Conservation (phyloP, 2,797 vertebrate species). For the Alcedo atthis region DNA sequence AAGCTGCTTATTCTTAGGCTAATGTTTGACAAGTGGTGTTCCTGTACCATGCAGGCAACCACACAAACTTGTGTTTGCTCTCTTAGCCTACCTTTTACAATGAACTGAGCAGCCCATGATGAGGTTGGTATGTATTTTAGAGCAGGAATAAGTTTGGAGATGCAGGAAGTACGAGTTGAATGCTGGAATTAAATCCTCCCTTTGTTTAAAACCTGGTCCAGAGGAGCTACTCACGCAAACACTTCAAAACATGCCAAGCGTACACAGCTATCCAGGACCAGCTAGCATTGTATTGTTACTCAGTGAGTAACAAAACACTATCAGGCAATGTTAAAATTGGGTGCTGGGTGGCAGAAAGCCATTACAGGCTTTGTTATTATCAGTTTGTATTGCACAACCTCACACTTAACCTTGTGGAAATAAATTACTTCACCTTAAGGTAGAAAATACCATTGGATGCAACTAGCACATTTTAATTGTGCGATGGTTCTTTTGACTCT, state of each 20-base stretch:
- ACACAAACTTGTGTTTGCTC: background rate
- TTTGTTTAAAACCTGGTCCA: background rate
- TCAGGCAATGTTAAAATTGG: background rate
- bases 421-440: background rate
- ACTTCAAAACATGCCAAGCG: background rate
- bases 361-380: background rate
- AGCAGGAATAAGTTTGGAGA: background rate
- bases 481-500: background rate
- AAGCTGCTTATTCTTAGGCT: background rate
- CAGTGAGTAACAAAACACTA: background rate
- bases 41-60: background rate
- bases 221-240: background rate
- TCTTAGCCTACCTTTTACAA: background rate
- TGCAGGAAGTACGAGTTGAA: background rate
- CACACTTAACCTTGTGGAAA: background rate
- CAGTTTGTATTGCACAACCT: background rate
- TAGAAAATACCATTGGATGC: background rate
- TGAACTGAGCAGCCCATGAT: accelerated
- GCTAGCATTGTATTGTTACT: background rate
- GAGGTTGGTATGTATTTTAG: background rate
- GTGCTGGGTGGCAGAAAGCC: background rate
- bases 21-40: background rate
- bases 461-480: background rate
- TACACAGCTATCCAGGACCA: background rate
- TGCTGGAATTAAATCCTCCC: background rate